Base-by-base conservation (phyloP, 2,113 vertebrate species). In the Melanostigma gelatinosum region DNA sequence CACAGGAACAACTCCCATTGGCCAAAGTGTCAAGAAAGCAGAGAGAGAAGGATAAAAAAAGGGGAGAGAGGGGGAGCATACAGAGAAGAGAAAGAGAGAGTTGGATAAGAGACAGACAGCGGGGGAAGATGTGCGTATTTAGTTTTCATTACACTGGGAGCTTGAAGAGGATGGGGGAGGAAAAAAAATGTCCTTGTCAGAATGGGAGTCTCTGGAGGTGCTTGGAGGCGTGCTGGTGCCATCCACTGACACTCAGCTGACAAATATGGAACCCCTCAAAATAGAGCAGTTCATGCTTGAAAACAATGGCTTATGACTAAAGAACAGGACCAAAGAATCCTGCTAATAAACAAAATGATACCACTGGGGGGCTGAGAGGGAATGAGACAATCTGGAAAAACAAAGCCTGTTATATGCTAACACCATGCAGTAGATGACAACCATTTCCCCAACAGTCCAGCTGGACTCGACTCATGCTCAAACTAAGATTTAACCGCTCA, bases 161-260 rank as follows among this genome's bases (percentile, higher is more conserved):
- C 95, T 96, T 96, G 93, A 96, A 95, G 96, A 96, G 95, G 94
- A 96, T 44, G 87, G 90, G 79, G 87, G 88, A 95, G 67, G 73
- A 62, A 96, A 96, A 96, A 96, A 97, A 96, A 96, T 96, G 95
- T 96, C 96, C 96, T 97, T 97, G 97, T 98, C 97, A 97, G 95
- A 93, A 93, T 92, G 94, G 93, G 93, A 95, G 95, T 97, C 96
- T 97, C 94, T 80, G 96, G 96, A 94, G 96, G 96, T 95, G 96
- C 91, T 52, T 91, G 94, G 94, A 92, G 95, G 94, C 94, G 95
- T 95, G 93, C 95, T 92, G 93, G 96, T 96, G 96, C 96, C 96
- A 96, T 96, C 96, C 96, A 90, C 95, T 74, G 95, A 92, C 96
- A 96, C 95, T 95, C 95, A 95, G 92, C 96, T 97, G 96, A 97